Base-by-base conservation (phyloP, 2,797 vertebrate genomes). In the Aulostomus chinensis region DNA sequence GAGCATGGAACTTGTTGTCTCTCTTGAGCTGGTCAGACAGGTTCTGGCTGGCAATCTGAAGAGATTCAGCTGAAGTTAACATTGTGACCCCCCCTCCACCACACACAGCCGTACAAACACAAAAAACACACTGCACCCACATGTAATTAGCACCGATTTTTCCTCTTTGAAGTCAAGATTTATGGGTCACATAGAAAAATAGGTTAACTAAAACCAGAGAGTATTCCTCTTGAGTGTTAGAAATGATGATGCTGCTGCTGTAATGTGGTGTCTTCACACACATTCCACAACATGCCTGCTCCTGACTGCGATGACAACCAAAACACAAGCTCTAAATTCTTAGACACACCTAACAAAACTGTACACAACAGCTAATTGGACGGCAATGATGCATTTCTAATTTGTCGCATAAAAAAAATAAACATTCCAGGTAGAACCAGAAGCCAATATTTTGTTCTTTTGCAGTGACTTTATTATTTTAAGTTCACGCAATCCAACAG, bases 211-310 rank as follows among this genome's bases (percentile, higher is more conserved):
- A n/a, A 65, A 57, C 18, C 35, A 41, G 57, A 31, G 4, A 36
- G 30, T 48, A 18, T 15, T 31, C 30, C 46, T 47, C 4, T 1
- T 14, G 11, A 39, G 68, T 37, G 29, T 68, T 11, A 52, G 22
- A 63, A 66, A 57, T 40, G 7, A 47, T 2, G 4, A 41, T 25
- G 45, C 53, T 25, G 47, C 36, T 56, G 46, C 15, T 18, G 26
- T 43, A 33, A 73, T 31, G 51, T 57, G 36, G 51, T 57, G 36
- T 76, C 42, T 16, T 39, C 18, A 56, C 61, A 48, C 32, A 39
- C 85, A 91, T 92, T 91, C 85, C 88, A 71, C 39, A 62, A 81
- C 89, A 24, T 80, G 89, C 73, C 84, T 58, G 82, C 35, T 78
- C 89, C 80, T 86, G 89, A 88, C 35, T 54, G 9, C 31, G 14